A percentile compares a stretch with the other conserved stretches of the same genome.
Conservation (phyloP, 2,888 invertebrate genomes). For the Ommatoiulus sabulosus region DNA sequence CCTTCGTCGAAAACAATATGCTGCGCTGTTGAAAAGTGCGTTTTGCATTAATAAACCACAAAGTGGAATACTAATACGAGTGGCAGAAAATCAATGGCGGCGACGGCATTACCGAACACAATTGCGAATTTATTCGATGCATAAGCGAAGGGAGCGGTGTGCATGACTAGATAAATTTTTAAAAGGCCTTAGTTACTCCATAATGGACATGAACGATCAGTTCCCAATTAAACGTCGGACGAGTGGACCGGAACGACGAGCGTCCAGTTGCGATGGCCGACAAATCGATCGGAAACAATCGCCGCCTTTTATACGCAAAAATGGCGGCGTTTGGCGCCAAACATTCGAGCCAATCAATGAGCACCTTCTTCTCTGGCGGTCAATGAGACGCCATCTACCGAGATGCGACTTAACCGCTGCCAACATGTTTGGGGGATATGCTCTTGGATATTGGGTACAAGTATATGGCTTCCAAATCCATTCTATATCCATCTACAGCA, state of each 20-base stretch:
- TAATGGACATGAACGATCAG: not conserved
- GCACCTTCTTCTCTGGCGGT: not conserved
- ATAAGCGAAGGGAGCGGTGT: not conserved
- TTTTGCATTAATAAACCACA: conserved; percentile 43
- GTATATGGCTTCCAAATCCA: too few relatives aligned
- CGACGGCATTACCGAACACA: not conserved
- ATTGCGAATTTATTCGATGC: not conserved
- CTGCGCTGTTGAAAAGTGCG: not conserved
- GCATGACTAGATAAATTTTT: conserved; percentile 6
- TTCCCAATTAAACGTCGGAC: not conserved
- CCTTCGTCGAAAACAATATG: conserved; percentile 7
- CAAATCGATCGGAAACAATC: not conserved
- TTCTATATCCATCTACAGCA: too few relatives aligned
- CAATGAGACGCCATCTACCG: not conserved
- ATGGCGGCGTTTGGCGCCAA: not conserved
- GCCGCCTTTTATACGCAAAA: not conserved
- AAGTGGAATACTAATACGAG: conserved; percentile 36
- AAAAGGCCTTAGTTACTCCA: not conserved
- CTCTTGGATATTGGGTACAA: too few relatives aligned
- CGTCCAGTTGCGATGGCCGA: not conserved
- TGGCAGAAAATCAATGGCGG: conserved; percentile 36
- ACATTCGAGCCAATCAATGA: not conserved
- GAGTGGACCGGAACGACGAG: not conserved
- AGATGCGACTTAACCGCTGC: not conserved
- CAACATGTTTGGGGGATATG: too few relatives aligned